Evolutionary conservation across 37 sponge, comb jelly and placozoan species (phyloP).

Genomic region (Mnemiopsis leidyi): DNA sequence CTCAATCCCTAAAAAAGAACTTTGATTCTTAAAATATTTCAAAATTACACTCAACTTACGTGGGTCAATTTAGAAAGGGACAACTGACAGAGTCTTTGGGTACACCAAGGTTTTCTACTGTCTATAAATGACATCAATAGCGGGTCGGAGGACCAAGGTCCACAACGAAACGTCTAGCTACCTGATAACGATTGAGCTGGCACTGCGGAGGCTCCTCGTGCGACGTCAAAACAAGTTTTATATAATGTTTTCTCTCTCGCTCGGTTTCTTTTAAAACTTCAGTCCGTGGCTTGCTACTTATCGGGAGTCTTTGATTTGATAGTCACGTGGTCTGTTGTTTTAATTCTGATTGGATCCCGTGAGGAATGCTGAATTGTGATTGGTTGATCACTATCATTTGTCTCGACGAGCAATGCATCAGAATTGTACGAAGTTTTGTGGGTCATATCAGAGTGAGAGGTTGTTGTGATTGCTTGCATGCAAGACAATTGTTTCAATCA

Average conservation of each 20-base stretch:
- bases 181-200: background rate
- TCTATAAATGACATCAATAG: constrained; percentile 19
- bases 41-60: background rate
- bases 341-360: background rate
- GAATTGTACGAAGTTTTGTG: background rate
- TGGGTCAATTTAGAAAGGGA: background rate
- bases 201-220: background rate
- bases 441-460: background rate
- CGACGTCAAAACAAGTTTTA: background rate
- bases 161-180: background rate
- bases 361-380: background rate
- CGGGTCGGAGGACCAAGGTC: too few relatives aligned
- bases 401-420: background rate
- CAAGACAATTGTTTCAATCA: background rate
- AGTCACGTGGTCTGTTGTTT: background rate
- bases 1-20: too few relatives aligned
- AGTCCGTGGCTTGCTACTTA: background rate
- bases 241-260: too few relatives aligned
- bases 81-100: background rate
- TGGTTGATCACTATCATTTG: background rate
- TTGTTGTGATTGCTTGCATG: background rate
- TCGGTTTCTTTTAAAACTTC: background rate
- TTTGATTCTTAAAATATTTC: too few relatives aligned
- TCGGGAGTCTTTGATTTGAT: background rate
- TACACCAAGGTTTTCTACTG: constrained; percentile 30